Evolutionary conservation across 2,888 invertebrate species (phyloP).

Genomic region (Trichopoda pennipes): DNA sequence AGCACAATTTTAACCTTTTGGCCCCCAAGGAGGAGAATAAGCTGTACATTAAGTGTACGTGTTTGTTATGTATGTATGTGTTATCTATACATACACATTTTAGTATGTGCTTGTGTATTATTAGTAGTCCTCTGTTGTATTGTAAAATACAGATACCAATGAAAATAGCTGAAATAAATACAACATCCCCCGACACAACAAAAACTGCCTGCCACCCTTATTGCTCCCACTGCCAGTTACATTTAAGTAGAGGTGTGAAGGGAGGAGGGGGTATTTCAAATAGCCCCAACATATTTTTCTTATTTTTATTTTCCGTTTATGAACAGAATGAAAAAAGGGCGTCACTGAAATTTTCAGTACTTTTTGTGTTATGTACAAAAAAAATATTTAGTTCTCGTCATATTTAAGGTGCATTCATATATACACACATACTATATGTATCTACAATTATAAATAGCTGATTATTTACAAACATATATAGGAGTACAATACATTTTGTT

Average conservation of each 20-base stretch:
- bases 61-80: conserved; percentile 3
- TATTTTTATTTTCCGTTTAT: conserved; percentile 24
- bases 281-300: conserved; percentile 54
- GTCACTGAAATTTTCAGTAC: conserved; percentile 61
- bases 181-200: conserved; percentile 59
- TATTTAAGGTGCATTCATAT: conserved; percentile 26
- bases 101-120: conserved; percentile 11
- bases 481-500: conserved; percentile 11
- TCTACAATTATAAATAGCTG: conserved; percentile 5
- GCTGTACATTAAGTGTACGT: not conserved
- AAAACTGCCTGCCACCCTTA: conserved; percentile 47
- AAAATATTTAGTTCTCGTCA: conserved; percentile 54
- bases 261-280: conserved; percentile 34
- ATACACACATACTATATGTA: conserved; percentile 3
- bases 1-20: conserved; percentile 68
- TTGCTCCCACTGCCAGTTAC: conserved; percentile 53
- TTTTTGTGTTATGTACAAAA: conserved; percentile 47
- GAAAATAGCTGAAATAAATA: conserved; percentile 55
- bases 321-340: conserved; percentile 68
- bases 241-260: conserved; percentile 16
- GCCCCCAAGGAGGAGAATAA: conserved; percentile 69
- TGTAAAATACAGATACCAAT: conserved; percentile 62
- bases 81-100: not conserved
- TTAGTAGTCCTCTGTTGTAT: conserved; percentile 54
- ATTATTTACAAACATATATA: not conserved